Percentiles rank a stretch among this genome's conserved stretches.
Conservation (phyloP, 2,797 vertebrate genomes). For the Epinephelus awoara region DNA sequence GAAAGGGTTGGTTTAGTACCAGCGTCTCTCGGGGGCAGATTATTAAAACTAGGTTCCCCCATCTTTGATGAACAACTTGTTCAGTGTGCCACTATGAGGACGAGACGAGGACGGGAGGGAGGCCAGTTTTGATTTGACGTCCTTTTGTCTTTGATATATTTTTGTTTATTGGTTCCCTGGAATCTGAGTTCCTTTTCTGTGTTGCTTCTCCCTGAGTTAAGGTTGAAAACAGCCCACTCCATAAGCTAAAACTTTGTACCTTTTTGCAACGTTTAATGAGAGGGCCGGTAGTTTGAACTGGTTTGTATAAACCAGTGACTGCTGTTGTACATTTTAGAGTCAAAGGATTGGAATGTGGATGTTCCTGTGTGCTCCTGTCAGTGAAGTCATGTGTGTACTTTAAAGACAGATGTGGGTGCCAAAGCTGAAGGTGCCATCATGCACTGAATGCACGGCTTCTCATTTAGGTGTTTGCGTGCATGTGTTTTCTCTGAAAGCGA, state of each 20-base stretch:
- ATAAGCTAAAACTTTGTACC: slow-evolving; percentile 27
- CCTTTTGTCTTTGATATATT: slow-evolving; percentile 36
- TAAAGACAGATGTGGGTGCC: slow-evolving; percentile 19
- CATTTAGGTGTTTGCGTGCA: not conserved
- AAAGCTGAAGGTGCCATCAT: not conserved
- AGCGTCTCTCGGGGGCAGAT: slow-evolving; percentile 47
- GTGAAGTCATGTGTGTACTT: not conserved
- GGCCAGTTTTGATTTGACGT: slow-evolving; percentile 30
- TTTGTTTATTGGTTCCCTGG: slow-evolving; percentile 32
- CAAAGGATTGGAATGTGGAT: slow-evolving; percentile 4
- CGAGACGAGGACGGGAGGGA: not conserved
- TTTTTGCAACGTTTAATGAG: slow-evolving; percentile 24
- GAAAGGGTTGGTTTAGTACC: slow-evolving; percentile 51
- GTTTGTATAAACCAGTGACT: slow-evolving; percentile 20
- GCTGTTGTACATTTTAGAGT: slow-evolving; percentile 17
- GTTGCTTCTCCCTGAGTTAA: slow-evolving; percentile 4
- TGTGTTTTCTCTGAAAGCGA: not conserved
- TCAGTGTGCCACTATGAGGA: slow-evolving; percentile 37
- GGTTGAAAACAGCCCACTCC: slow-evolving; percentile 10
- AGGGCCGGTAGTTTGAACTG: slow-evolving; percentile 18
- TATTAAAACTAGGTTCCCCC: slow-evolving; percentile 38
- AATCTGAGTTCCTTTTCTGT: slow-evolving; percentile 26
- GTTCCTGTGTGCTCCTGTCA: not conserved
- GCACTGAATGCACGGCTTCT: slow-evolving; percentile 5
- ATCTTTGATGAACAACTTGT: slow-evolving; percentile 55